Evolutionary conservation across 1,140 invertebrate genomes (phyloP).

Genomic region (Zaprionus taronus): DNA sequence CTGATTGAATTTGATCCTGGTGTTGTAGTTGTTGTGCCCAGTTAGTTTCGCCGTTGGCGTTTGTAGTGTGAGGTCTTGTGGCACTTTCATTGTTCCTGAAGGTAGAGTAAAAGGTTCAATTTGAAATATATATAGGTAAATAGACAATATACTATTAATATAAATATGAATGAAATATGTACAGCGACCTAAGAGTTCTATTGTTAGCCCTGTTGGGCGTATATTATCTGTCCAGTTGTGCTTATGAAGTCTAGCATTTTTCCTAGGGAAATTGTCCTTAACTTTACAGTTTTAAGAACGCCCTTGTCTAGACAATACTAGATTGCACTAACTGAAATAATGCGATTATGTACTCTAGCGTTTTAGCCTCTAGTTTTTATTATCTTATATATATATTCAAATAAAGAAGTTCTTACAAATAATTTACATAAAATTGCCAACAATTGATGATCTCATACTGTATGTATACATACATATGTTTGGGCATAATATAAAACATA

Average conservation of each 20-base stretch:
- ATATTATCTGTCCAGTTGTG: too few species aligned
- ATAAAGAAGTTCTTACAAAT: background rate
- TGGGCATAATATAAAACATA: background rate
- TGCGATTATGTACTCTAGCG: too few species aligned
- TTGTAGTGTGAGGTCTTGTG: constrained; percentile 17
- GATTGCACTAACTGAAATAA: too few species aligned
- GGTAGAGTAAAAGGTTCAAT: background rate
- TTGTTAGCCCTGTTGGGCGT: too few species aligned
- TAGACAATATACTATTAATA: background rate
- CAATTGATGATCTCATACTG: background rate
- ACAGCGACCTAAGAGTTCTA: too few species aligned
- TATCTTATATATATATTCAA: background rate
- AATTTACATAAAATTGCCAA: background rate
- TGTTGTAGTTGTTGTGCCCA: constrained; percentile 4
- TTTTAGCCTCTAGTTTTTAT: too few species aligned
- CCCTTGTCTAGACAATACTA: too few species aligned
- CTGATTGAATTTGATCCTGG: constrained; percentile 13
- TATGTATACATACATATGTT: background rate
- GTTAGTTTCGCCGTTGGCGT: constrained; percentile 14
- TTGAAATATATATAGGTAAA: background rate
- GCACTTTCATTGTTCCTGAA: constrained; percentile 65
- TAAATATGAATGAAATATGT: too few species aligned
- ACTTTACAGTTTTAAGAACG: background rate
- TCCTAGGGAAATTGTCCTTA: too few species aligned
- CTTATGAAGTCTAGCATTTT: too few species aligned